phyloP scores from a whole-genome alignment of 2,888 invertebrate genomes.

The Pollenia griseotomentosa region DNA sequence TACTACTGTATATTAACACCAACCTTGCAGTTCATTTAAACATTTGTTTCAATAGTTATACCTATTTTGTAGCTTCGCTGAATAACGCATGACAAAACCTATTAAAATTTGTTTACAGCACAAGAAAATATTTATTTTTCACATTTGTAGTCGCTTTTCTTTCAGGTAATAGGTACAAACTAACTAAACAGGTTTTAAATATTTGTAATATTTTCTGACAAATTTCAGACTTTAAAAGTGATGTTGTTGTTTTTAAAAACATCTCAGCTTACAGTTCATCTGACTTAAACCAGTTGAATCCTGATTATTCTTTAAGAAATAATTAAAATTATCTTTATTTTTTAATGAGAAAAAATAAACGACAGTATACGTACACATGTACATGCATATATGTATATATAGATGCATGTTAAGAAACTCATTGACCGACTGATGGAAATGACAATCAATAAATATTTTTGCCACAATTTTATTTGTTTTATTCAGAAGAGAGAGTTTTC shows the following conservation, averaged over 20 bases:
- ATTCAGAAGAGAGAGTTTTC: too few relatives aligned
- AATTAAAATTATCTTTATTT: slow-evolving; percentile 41
- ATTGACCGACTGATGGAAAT: neutral
- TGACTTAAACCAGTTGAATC: slow-evolving; percentile 66
- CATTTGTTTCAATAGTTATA: neutral
- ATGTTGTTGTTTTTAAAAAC: neutral
- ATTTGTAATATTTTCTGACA: slow-evolving; percentile 14
- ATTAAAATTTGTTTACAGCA: slow-evolving; percentile 23
- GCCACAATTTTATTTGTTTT: too few relatives aligned
- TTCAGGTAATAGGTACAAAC: neutral
- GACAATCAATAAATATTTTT: neutral
- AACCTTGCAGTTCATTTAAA: neutral
- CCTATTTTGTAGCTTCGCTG: neutral
- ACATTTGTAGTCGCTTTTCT: neutral
- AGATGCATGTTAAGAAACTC: neutral
- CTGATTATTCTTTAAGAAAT: slow-evolving; percentile 31
- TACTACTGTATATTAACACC: too few relatives aligned
- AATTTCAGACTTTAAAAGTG: neutral
- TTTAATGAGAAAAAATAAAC: slow-evolving; percentile 14
- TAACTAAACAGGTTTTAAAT: slow-evolving; percentile 32
- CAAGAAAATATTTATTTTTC: slow-evolving; percentile 1
- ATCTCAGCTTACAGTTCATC: slow-evolving; percentile 47
- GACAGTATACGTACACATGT: too few relatives aligned
- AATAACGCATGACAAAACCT: slow-evolving; percentile 19
- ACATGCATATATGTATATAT: too few relatives aligned